These are phyloP conservation scores for Melanargia galathea DNA, from an alignment of 2,888 invertebrate genomes.

Conservation along the genomic window DNA sequence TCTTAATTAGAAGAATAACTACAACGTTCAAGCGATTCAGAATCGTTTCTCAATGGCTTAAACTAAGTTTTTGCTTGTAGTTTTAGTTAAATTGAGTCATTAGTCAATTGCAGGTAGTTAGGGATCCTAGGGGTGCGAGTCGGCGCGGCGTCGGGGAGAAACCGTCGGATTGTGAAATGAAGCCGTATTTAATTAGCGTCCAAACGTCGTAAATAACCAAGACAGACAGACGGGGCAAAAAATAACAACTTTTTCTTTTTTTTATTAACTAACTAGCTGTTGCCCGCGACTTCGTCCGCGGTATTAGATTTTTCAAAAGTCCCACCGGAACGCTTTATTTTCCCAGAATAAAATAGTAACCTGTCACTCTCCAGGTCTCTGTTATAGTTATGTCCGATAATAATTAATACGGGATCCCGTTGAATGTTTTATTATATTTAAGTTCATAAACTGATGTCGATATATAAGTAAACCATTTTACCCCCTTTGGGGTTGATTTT, in stretches of 20 bases:
- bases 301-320: too few species aligned
- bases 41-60: neutral
- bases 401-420: too few species aligned
- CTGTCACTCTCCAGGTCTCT: too few species aligned
- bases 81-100: neutral
- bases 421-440: too few species aligned
- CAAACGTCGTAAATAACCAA: neutral
- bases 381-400: too few species aligned
- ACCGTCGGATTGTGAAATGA: conserved; percentile 4
- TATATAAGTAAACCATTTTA: too few species aligned
- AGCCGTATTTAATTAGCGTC: conserved; percentile 2
- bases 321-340: too few species aligned
- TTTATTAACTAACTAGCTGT: too few species aligned
- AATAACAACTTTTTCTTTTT: neutral
- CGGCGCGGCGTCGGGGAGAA: neutral
- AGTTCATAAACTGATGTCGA: too few species aligned
- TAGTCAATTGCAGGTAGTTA: neutral
- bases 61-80: neutral
- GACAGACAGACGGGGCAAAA: neutral
- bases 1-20: neutral
- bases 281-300: too few species aligned
- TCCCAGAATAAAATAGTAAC: too few species aligned
- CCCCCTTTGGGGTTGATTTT: too few species aligned
- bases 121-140: neutral
- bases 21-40: neutral